phyloP scores from a whole-genome alignment of 2,888 invertebrate species.

The Chrysina gloriosa region DNA sequence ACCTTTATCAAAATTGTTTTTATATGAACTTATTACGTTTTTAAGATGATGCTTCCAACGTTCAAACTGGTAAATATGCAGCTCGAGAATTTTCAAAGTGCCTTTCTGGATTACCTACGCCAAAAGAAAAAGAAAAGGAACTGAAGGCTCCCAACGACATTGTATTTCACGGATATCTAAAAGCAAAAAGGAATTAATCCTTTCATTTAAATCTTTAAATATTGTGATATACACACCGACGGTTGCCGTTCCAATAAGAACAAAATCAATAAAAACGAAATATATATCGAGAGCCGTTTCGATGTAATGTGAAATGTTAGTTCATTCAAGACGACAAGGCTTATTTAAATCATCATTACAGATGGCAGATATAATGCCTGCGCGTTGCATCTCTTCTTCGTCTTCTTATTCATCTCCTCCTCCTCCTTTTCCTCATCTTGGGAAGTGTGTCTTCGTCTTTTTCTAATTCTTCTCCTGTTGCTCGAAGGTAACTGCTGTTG shows the following conservation, averaged over 20 bases:
- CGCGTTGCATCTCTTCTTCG: not conserved
- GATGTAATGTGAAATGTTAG: slow-evolving; percentile 22
- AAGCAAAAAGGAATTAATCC: too few species aligned
- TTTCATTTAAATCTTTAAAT: not conserved
- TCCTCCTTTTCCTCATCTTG: not conserved
- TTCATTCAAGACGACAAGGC: slow-evolving; percentile 14
- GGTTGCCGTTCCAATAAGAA: not conserved
- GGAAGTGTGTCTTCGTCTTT: slow-evolving; percentile 3
- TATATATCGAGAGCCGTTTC: not conserved
- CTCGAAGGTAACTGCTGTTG: too few species aligned
- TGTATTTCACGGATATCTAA: too few species aligned
- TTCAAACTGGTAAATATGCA: too few species aligned
- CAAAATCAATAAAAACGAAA: not conserved
- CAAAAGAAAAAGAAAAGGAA: too few species aligned
- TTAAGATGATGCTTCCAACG: too few species aligned
- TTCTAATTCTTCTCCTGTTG: slow-evolving; percentile 2
- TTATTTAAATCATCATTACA: slow-evolving; percentile 36
- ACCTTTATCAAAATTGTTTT: too few species aligned
- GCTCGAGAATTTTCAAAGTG: too few species aligned
- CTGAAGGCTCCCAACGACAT: too few species aligned
- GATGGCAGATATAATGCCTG: slow-evolving; percentile 17
- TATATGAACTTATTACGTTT: too few species aligned
- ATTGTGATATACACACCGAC: not conserved
- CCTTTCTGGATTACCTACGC: too few species aligned
- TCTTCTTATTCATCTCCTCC: not conserved